Percentiles rank a stretch among this genome's conserved stretches.
Conservation (phyloP, 2,888 invertebrate species). For the Ectobius pallidus region DNA sequence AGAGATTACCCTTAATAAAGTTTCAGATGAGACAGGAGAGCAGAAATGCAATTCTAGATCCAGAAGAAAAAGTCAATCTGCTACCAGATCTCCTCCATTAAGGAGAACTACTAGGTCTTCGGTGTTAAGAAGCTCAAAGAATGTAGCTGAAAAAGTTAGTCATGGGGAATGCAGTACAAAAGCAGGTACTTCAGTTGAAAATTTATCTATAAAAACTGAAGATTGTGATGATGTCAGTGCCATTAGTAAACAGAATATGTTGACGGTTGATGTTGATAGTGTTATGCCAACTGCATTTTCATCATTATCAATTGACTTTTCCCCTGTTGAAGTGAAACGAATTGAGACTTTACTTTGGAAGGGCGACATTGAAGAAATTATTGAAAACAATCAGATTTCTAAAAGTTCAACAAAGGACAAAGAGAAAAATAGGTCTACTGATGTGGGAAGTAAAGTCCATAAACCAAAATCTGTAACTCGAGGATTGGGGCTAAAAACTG, state of each 20-base stretch:
- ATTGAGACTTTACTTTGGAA: background rate
- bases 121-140: background rate
- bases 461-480: no score
- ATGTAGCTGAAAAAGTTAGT: background rate
- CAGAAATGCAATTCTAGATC: no score
- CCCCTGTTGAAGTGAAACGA: conserved; percentile 2
- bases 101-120: background rate
- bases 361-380: conserved; percentile 9
- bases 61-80: background rate
- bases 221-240: background rate
- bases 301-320: background rate
- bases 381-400: no score
- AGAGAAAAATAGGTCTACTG: no score
- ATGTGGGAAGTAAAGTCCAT: no score
- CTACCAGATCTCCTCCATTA: background rate
- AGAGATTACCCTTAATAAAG: background rate
- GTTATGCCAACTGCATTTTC: background rate
- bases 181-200: background rate
- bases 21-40: background rate
- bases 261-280: background rate
- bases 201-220: no score
- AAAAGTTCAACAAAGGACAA: no score
- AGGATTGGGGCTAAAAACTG: no score
- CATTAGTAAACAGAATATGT: no score
- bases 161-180: no score